phyloP scores from a whole-genome alignment of 2,113 vertebrate species.

The Anser cygnoides region DNA sequence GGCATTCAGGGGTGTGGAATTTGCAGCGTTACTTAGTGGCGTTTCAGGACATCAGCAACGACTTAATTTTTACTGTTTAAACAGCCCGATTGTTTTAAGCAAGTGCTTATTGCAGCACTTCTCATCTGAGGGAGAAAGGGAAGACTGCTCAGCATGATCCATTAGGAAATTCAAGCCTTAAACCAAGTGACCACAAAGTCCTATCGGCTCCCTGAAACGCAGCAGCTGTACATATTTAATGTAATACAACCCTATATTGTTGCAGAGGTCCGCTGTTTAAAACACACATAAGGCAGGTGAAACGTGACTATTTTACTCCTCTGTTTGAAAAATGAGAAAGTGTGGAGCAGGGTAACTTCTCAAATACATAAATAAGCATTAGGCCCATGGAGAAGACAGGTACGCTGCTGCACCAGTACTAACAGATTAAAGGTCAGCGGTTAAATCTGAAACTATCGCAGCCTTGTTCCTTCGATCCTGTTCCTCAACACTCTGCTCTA shows the following conservation, averaged over 20 bases:
- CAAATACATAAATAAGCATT: conserved; percentile 79
- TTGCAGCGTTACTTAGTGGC: neutral
- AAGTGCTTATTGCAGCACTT: conserved; percentile 65
- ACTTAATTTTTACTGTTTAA: conserved; percentile 24
- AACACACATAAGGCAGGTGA: conserved; percentile 77
- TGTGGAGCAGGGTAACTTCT: conserved; percentile 80
- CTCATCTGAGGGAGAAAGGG: conserved; percentile 59
- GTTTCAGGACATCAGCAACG: conserved; percentile 13
- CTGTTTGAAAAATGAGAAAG: conserved; percentile 79
- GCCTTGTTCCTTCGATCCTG: conserved; percentile 19
- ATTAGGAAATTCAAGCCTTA: conserved; percentile 82
- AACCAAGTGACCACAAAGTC: conserved; percentile 85
- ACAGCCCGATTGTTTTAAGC: conserved; percentile 9
- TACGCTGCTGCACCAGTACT: conserved; percentile 1
- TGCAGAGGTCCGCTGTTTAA: conserved; percentile 72
- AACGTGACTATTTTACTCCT: conserved; percentile 76
- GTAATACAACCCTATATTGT: conserved; percentile 83
- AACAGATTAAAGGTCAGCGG: conserved; percentile 43
- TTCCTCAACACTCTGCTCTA: neutral
- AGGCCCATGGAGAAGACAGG: conserved; percentile 64
- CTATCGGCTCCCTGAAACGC: conserved; percentile 85
- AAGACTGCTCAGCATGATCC: conserved; percentile 72
- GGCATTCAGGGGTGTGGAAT: neutral
- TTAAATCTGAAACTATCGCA: conserved; percentile 41
- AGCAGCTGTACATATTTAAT: conserved; percentile 89